These are phyloP conservation scores for Ceratina japonica DNA, from an alignment of 1,140 invertebrate species.

Conservation along the genomic window DNA sequence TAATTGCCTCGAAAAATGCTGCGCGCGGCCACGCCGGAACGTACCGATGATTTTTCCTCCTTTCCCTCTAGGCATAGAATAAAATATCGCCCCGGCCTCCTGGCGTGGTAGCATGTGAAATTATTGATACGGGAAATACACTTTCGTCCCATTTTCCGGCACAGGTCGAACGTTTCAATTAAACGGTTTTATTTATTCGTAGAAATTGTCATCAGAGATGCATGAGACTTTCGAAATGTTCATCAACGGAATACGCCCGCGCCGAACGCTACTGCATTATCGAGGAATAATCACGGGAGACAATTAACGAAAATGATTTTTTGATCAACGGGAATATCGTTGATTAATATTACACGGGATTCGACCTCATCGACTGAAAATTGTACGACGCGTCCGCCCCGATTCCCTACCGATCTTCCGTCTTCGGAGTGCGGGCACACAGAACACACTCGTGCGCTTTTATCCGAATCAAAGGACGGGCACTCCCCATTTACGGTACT, in stretches of 20 bases:
- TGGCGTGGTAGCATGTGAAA: conserved; percentile 10
- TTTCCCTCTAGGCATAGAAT: neutral
- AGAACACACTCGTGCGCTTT: conserved; percentile 50
- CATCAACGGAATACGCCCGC: neutral
- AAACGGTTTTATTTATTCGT: conserved; percentile 20
- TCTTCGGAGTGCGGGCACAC: conserved; percentile 14
- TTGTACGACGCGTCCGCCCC: neutral
- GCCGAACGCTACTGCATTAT: no score
- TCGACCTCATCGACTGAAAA: conserved; percentile 18
- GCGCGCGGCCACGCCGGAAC: conserved; percentile 11
- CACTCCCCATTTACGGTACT: conserved; percentile 47
- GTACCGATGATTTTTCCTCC: conserved; percentile 34
- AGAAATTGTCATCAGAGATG: neutral
- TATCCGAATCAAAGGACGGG: conserved; percentile 60
- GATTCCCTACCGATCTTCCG: neutral
- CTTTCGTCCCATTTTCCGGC: neutral
- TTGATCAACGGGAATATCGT: neutral
- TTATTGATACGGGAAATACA: conserved; percentile 24
- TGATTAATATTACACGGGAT: conserved; percentile 16
- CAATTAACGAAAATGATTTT: conserved; percentile 27
- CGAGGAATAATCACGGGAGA: neutral
- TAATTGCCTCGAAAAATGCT: conserved; percentile 40
- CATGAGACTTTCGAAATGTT: conserved; percentile 5
- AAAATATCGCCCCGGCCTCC: conserved; percentile 29
- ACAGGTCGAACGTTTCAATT: conserved; percentile 27